Base-by-base conservation (phyloP, 2,113 vertebrate species). In the Ursus arctos region DNA sequence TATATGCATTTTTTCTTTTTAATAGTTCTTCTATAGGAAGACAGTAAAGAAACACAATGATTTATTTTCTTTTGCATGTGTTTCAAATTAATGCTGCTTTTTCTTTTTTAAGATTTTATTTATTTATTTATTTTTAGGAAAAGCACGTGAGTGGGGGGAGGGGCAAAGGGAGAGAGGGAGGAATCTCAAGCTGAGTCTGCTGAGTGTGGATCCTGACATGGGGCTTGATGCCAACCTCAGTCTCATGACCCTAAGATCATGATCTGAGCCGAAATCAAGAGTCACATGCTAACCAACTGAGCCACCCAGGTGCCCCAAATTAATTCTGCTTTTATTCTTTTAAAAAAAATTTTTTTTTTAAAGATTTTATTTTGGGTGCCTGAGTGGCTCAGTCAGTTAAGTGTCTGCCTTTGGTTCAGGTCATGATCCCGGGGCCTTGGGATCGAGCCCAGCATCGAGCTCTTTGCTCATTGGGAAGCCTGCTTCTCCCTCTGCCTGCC, bases 11-110 rank as follows among this genome's bases (percentile, higher is more conserved):
- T 87, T 87, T 49, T 1, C 53, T 71, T 88, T 91, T 65, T 63
- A 65, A 51, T 69, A 89, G 28, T 85, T 63, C 8, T 85, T 67
- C 24, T 86, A 2, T 59, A 24, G 8, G 24, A 90, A 94, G 31
- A 89, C n/a, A 55, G 6, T 95, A 94, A 94, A 81, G 82, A 97
- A 89, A 84, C 22, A 7, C 40, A 74, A 15, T 22, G 6, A 14
- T 88, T 88, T 79, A 36, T 79, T 71, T 81, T 81, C 36, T 61
- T 88, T 77, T 22, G 47, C 53, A 36, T 61, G 18, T 80, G 63
- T 84, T 91, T 85, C 43, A 94, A 79, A 90, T 79, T 84, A 57
- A 57, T 79, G 86, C 31, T 95, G 21, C 33, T 36, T 7, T 28
- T 72, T 74, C 22, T 71, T 36, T 72, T 72, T 71, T 22, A n/a